Base-by-base conservation (phyloP, 64 coral and sea anemone species). In the Stichodactyla mertensii region DNA sequence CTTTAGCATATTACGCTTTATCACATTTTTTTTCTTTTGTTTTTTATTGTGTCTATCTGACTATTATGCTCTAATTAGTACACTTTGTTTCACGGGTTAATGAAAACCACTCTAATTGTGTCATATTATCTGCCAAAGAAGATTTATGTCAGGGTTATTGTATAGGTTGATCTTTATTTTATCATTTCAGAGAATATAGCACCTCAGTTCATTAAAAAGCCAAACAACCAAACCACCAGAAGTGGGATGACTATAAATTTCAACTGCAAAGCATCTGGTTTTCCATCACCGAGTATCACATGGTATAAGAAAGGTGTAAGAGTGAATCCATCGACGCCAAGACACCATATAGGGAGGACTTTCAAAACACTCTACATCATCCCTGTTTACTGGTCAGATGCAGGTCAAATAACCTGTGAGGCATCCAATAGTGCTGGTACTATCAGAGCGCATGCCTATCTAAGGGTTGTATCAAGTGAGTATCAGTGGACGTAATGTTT, bases 391-490 rank as follows among this genome's bases (percentile, higher is more conserved):
- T 80, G 62, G 83, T 74, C 81, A 54, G 89, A 92, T 62, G 84
- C 89, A 4, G 93, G 87, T 6, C 77, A 16, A 59, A 91, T 90
- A 64, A 81, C 74, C 24, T 95, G 93, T 86, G 15, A 53, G 52
- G 93, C 78, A 28, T 22, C 82, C 18, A 95, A 95, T 80, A 18
- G 12, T 5, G 5, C 79, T 89, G 93, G 93, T 51, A 86, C 52
- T 74, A 54, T 86, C 20, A 45, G n/a, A 20, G 89, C 93, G 26
- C 64, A 89, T 95, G 89, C 89, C 15, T 86, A 91, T 86, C 60
- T 95, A 16, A 86, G 14, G 52, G 83, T 92, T 62, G 54, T 88
- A 27, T 52, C 86, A 80, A 77, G 93, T 94, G 70, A 86, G 61
- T 51, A 81, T 51, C 7, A 14, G 12, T 13, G n/a, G 7, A 8